Evolutionary conservation across 1,140 invertebrate species (phyloP).

Genomic region (Luehdorfia chinensis): DNA sequence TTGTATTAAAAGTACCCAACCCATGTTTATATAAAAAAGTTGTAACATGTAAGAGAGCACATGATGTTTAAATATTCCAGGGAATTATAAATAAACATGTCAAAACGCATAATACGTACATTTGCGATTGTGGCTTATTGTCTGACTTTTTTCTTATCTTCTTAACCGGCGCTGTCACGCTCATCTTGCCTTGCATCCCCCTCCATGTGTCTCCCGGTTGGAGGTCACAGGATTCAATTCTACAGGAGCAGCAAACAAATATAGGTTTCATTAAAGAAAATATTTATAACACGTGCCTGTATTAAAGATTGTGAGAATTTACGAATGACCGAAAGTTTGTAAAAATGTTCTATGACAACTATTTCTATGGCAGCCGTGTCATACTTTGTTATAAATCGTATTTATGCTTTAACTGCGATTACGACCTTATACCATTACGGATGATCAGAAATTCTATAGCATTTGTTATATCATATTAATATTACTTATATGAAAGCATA

Average conservation of each 20-base stretch:
- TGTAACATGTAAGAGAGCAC: too few species aligned
- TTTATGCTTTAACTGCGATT: too few species aligned
- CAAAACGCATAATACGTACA: slow-evolving; percentile 80
- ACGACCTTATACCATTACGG: too few species aligned
- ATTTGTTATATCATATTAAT: too few species aligned
- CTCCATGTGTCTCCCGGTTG: slow-evolving; percentile 84
- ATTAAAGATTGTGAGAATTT: too few species aligned
- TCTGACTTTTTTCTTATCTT: slow-evolving; percentile 91
- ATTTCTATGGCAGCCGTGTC: too few species aligned
- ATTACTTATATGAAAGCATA: too few species aligned
- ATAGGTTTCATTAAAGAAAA: slow-evolving; percentile 54
- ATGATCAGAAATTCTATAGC: too few species aligned
- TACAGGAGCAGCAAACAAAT: slow-evolving; percentile 76
- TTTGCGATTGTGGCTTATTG: slow-evolving; percentile 88
- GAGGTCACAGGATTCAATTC: slow-evolving; percentile 88
- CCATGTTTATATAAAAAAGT: background rate
- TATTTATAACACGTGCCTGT: too few species aligned
- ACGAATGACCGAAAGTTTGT: too few species aligned
- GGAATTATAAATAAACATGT: slow-evolving; percentile 21
- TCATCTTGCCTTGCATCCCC: slow-evolving; percentile 89
- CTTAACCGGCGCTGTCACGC: slow-evolving; percentile 84
- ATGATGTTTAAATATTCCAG: too few species aligned
- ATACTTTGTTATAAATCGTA: too few species aligned
- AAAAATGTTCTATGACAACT: slow-evolving; percentile 20
- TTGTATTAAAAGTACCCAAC: background rate